Percentiles rank a stretch among this genome's conserved stretches.
These are phyloP conservation scores for Agrotis exclamationis DNA, from an alignment of 2,888 invertebrate species.

Conservation along the genomic window DNA sequence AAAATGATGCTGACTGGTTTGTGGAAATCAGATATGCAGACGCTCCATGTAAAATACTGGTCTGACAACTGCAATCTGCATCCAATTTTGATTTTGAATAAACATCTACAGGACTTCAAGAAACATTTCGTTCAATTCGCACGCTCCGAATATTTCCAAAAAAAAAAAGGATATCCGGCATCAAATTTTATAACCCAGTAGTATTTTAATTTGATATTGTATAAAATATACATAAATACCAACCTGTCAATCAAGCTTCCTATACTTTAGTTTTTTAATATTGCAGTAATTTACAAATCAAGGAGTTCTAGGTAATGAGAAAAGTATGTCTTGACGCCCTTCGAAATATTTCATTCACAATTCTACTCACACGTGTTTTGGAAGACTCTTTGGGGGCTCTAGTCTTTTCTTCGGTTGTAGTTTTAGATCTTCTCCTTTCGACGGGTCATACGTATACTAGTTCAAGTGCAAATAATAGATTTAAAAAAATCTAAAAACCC, in stretches of 20 bases:
- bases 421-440: too few species aligned
- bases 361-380: background rate
- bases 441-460: too few species aligned
- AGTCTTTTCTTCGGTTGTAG: background rate
- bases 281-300: background rate
- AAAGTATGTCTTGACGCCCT: background rate
- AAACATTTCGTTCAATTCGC: constrained; percentile 8
- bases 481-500: too few species aligned
- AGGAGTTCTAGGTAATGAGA: too few species aligned
- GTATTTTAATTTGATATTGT: constrained; percentile 12
- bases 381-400: background rate
- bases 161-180: constrained; percentile 24
- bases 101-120: background rate
- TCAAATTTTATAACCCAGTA: background rate
- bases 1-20: too few species aligned
- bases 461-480: too few species aligned
- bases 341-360: background rate
- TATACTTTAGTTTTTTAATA: background rate
- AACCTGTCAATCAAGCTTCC: background rate
- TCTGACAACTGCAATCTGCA: background rate
- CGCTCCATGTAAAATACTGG: too few species aligned
- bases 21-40: too few species aligned
- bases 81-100: too few species aligned
- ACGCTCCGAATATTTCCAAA: constrained; percentile 19
- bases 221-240: constrained; percentile 6